Evolutionary conservation across 2,888 invertebrate species (phyloP).

Genomic region (Iselma pallidipennis): DNA sequence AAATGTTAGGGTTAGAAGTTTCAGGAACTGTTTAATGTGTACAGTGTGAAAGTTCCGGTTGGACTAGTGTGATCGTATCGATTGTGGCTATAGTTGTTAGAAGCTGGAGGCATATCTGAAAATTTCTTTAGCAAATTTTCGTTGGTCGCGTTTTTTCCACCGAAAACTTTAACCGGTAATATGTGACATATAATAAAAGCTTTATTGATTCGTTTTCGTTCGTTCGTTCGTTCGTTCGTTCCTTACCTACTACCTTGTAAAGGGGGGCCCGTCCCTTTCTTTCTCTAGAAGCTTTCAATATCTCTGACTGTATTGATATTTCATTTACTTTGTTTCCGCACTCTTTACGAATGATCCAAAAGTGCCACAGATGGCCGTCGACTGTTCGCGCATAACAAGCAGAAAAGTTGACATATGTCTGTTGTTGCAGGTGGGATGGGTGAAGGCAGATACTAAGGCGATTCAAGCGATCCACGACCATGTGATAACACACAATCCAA

Average conservation of each 20-base stretch:
- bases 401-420: conserved; percentile 39
- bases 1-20: not conserved
- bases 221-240: conserved; percentile 25
- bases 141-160: not conserved
- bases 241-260: conserved; percentile 30
- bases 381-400: conserved; percentile 41
- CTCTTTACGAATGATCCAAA: conserved; percentile 34
- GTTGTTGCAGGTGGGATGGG: conserved; percentile 82
- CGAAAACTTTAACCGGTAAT: conserved; percentile 18
- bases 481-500: conserved; percentile 89
- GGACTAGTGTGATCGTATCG: not conserved
- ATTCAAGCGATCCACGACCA: conserved; percentile 92
- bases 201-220: conserved; percentile 26
- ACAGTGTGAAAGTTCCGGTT: not conserved
- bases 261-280: not conserved
- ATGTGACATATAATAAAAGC: conserved; percentile 26
- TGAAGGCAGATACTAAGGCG: conserved; percentile 90
- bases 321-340: conserved; percentile 41
- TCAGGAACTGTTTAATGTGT: not conserved
- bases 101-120: not conserved
- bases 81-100: not conserved
- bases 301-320: conserved; percentile 40
- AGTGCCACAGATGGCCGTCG: conserved; percentile 40
- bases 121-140: not conserved
- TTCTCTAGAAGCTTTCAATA: conserved; percentile 33